These are phyloP conservation scores for Perdita meconis DNA, from an alignment of 2,888 invertebrate species.

Conservation along the genomic window DNA sequence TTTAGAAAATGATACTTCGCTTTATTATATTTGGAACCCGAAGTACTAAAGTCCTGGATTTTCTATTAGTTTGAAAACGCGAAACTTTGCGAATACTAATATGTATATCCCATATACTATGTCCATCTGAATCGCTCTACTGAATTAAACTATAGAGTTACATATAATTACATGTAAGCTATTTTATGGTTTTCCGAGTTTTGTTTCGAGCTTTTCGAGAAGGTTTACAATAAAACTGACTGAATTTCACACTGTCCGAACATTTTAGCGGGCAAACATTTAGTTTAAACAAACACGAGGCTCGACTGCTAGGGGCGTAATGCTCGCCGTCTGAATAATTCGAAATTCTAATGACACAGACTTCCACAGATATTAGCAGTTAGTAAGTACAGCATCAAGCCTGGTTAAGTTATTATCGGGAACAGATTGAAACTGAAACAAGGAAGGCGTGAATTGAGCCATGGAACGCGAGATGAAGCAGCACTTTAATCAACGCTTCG, in stretches of 20 bases:
- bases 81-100: too few relatives aligned
- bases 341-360: conserved; percentile 32
- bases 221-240: not conserved
- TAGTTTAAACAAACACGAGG: conserved; percentile 29
- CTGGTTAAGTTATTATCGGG: conserved; percentile 26
- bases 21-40: too few relatives aligned
- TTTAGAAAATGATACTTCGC: not conserved
- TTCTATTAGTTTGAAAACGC: too few relatives aligned
- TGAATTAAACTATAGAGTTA: too few relatives aligned
- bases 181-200: too few relatives aligned
- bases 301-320: conserved; percentile 1
- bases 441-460: conserved; percentile 8
- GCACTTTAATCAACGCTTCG: not conserved
- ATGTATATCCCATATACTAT: too few relatives aligned
- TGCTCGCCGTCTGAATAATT: conserved; percentile 45
- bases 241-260: conserved; percentile 28
- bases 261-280: conserved; percentile 36
- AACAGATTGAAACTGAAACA: conserved; percentile 1
- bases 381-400: conserved; percentile 37
- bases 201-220: not conserved
- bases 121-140: too few relatives aligned
- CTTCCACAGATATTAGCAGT: conserved; percentile 44
- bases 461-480: not conserved
- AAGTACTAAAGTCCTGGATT: too few relatives aligned
- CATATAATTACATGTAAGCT: too few relatives aligned